phyloP scores from a whole-genome alignment of 2,888 invertebrate species.

The Stenolophus ochropezus region DNA sequence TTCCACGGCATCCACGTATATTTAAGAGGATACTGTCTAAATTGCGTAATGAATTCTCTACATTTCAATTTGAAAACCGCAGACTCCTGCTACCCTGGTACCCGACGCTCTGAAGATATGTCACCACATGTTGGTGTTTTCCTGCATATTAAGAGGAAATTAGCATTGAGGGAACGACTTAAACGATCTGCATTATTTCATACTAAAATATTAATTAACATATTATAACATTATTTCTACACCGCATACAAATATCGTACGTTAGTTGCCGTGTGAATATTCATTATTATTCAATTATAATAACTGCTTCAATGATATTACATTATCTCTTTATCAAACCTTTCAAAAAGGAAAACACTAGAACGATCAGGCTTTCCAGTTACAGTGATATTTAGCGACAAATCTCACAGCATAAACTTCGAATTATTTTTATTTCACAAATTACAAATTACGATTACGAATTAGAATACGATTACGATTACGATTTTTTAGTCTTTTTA shows the following conservation, averaged over 20 bases:
- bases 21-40: constrained; percentile 48
- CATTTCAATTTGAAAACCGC: constrained; percentile 48
- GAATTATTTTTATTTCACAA: too few species aligned
- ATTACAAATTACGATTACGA: too few species aligned
- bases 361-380: too few species aligned
- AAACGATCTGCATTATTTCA: constrained; percentile 8
- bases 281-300: too few species aligned
- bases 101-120: constrained; percentile 15
- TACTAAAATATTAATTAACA: not conserved
- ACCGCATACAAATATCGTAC: not conserved
- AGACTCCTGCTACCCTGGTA: constrained; percentile 8
- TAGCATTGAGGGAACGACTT: constrained; percentile 11
- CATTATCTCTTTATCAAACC: too few species aligned
- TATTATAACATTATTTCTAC: not conserved
- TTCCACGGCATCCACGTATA: constrained; percentile 37
- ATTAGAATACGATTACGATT: too few species aligned
- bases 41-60: constrained; percentile 47
- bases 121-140: constrained; percentile 31
- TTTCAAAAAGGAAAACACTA: too few species aligned
- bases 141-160: constrained; percentile 33
- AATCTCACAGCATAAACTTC: too few species aligned
- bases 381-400: too few species aligned
- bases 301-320: too few species aligned
- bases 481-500: too few species aligned
- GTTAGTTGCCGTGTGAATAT: not conserved